Base-by-base conservation (phyloP, 2,113 vertebrate species). In the Polypterus bichir region DNA sequence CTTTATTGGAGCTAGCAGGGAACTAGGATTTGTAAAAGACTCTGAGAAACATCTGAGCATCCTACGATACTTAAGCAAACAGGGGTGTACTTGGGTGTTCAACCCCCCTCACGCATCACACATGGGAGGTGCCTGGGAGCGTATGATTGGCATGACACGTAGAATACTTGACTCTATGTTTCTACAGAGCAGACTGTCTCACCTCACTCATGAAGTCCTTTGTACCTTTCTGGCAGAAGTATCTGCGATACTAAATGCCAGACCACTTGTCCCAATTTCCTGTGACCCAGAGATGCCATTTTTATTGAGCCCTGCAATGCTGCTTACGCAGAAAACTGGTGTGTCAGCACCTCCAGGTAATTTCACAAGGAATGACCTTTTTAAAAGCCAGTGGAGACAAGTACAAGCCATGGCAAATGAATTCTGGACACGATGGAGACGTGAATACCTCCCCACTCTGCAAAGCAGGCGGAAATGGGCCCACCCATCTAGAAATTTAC, bases 71-170 rank as follows among this genome's bases (percentile, higher is more conserved):
- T 11, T 47, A 59, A 10, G 59, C 45, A 53, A 62, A 7, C 10
- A 52, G 46, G 27, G 27, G 27, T 61, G 47, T 44, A 48, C 46
- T 4, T 67, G 66, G 44, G 54, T n/a, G n/a, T 67, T 67, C 57
- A 63, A 67, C n/a, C 66, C 61, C 1, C 45, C 57, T 44, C 57
- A 64, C 49, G 44, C 49, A 46, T 63, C 61, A 9, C 60, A 52
- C 46, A 62, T 62, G 60, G 60, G 54, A 47, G 60, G 54, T 6
- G 51, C 46, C 4, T 64, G 62, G 56, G 49, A 67, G 47, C 51
- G 11, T 4, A 4, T 67, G 46, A 67, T 62, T 46, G 61, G 52
- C 4, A 52, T 53, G 2, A 44, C 61, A 54, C 5, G 51, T 3
- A 9, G 52, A 9, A 54, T 62, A 6, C 44, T 53, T 4, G 59